Conservation (phyloP, 2,888 invertebrate species). For the Brachyptera risi region DNA sequence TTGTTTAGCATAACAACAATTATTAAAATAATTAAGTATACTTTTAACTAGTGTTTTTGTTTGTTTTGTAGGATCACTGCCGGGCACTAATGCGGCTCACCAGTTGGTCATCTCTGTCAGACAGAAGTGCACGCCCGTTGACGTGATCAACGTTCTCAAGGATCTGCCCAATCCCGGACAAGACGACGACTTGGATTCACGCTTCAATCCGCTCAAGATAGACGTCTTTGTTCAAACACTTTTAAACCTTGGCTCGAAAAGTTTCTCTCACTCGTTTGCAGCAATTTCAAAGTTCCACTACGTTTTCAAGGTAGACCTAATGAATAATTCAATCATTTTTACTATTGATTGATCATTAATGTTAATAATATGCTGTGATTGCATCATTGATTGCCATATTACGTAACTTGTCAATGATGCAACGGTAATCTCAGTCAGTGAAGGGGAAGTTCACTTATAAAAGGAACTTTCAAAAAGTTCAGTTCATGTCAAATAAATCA, state of each 20-base stretch:
- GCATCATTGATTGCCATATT: too few relatives aligned
- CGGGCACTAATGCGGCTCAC: constrained; percentile 79
- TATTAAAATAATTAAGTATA: not conserved
- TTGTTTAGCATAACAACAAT: not conserved
- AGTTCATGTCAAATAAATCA: too few relatives aligned
- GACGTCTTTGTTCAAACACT: constrained; percentile 96
- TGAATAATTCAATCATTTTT: too few relatives aligned
- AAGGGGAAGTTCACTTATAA: too few relatives aligned
- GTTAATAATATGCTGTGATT: too few relatives aligned
- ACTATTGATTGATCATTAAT: too few relatives aligned
- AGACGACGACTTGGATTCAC: constrained; percentile 67
- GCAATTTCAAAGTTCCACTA: constrained; percentile 96
- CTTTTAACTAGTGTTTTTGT: not conserved
- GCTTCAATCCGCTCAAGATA: constrained; percentile 89
- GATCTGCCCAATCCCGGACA: constrained; percentile 79
- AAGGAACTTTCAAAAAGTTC: too few relatives aligned
- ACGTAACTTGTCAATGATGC: too few relatives aligned
- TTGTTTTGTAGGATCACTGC: constrained; percentile 57
- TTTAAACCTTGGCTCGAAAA: constrained; percentile 90
- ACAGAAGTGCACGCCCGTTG: constrained; percentile 85
- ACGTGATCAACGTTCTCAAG: constrained; percentile 79
- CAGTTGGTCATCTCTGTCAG: constrained; percentile 83
- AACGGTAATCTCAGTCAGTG: too few relatives aligned
- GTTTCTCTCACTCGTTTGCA: constrained; percentile 97
- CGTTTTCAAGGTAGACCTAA: constrained; percentile 69